These are phyloP conservation scores for Bombyx mandarina DNA, from an alignment of 1,140 invertebrate species.

Conservation along the genomic window DNA sequence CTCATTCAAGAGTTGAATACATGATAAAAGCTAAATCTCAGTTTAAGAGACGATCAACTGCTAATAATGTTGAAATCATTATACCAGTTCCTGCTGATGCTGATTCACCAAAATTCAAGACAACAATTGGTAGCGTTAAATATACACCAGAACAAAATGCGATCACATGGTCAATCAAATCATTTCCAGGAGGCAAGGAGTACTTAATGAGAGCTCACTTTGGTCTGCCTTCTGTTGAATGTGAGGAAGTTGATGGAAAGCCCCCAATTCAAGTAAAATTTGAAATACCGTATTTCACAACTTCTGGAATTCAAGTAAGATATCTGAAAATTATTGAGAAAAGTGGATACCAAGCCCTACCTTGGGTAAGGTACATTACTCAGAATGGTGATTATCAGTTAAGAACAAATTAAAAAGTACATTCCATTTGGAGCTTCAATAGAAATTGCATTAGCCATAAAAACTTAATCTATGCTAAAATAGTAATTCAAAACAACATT, in stretches of 20 bases:
- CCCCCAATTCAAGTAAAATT: constrained; percentile 99
- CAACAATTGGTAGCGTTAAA: constrained; percentile 97
- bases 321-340: constrained; percentile 99
- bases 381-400: constrained; percentile 99
- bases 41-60: constrained; percentile 97
- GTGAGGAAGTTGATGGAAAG: constrained; percentile 96
- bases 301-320: constrained; percentile 98
- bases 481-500: no score
- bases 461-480: no score
- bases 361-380: constrained; percentile 99
- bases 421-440: constrained; percentile 8
- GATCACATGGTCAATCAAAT: constrained; percentile 99
- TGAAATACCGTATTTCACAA: constrained; percentile 99
- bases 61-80: constrained; percentile 99
- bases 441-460: not conserved
- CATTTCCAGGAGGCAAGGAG: constrained; percentile 99
- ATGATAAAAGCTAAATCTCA: constrained; percentile 99
- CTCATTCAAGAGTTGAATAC: constrained; percentile 97
- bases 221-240: constrained; percentile 96
- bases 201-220: constrained; percentile 99
- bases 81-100: constrained; percentile 99
- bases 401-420: constrained; percentile 84
- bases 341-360: constrained; percentile 98
- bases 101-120: constrained; percentile 99
- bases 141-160: constrained; percentile 98